Percentiles rank a stretch among this genome's conserved stretches.
These are phyloP conservation scores for Caerostris darwini DNA, from an alignment of 1,140 invertebrate species.

Conservation along the genomic window DNA sequence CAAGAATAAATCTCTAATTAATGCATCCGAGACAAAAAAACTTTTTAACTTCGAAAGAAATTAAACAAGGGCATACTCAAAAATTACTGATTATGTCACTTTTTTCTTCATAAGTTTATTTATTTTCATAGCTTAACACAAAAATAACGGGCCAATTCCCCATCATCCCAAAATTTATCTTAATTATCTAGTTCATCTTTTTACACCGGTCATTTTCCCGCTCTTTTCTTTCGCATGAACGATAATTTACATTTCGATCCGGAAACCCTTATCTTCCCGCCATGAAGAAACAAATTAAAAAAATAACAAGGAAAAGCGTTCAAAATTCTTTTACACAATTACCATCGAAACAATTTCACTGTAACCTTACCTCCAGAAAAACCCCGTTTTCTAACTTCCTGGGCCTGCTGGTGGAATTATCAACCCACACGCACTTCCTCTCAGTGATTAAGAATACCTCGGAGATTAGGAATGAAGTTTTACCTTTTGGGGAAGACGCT, in stretches of 20 bases:
- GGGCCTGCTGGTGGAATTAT: neutral
- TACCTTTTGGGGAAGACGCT: neutral
- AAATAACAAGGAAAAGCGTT: neutral
- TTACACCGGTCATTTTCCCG: too few relatives aligned
- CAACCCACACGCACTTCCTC: neutral
- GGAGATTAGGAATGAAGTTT: conserved; percentile 25
- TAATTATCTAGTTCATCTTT: too few relatives aligned
- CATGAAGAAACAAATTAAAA: neutral
- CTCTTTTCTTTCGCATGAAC: too few relatives aligned
- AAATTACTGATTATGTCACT: neutral
- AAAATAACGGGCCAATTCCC: neutral
- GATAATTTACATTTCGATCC: neutral
- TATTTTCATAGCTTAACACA: neutral
- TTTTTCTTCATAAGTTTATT: neutral
- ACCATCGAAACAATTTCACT: neutral
- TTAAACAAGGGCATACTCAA: neutral
- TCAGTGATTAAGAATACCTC: conserved; percentile 20
- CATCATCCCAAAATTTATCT: neutral
- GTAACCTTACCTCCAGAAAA: neutral
- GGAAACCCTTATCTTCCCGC: neutral
- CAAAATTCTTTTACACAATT: neutral
- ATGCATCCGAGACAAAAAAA: too few relatives aligned
- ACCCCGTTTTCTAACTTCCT: neutral
- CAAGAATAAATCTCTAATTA: too few relatives aligned
- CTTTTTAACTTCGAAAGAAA: too few relatives aligned